Conservation (phyloP, 2,888 invertebrate genomes). For the Bellardia pandia region DNA sequence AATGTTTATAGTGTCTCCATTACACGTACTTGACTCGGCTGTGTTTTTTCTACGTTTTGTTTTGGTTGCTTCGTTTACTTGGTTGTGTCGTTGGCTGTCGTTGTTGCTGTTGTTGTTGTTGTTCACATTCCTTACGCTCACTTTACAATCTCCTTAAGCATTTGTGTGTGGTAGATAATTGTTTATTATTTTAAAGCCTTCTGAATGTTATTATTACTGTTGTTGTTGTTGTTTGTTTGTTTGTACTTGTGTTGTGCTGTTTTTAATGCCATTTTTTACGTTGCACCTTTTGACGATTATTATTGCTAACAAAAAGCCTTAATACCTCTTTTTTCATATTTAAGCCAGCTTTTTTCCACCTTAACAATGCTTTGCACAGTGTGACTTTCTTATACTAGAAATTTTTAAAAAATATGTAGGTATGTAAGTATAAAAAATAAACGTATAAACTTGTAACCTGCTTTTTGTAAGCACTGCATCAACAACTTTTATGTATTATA, state of each 20-base stretch:
- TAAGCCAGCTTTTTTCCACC: slow-evolving; percentile 65
- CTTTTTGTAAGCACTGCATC: slow-evolving; percentile 56
- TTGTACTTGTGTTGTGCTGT: slow-evolving; percentile 23
- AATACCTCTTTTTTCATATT: slow-evolving; percentile 56
- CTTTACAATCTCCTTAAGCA: slow-evolving; percentile 70
- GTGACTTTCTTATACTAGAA: slow-evolving; percentile 31
- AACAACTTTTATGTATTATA: slow-evolving; percentile 34
- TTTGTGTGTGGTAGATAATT: slow-evolving; percentile 68
- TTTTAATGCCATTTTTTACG: slow-evolving; percentile 59
- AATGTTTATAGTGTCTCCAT: slow-evolving; percentile 56
- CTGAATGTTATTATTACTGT: slow-evolving; percentile 56
- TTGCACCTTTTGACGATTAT: slow-evolving; percentile 71
- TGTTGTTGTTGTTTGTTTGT: slow-evolving; percentile 33
- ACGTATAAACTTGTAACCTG: slow-evolving; percentile 48
- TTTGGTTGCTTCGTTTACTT: slow-evolving; percentile 14
- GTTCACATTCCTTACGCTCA: slow-evolving; percentile 70
- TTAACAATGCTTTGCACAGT: slow-evolving; percentile 18
- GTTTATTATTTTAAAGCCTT: slow-evolving; percentile 73
- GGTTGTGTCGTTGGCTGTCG: slow-evolving; percentile 8
- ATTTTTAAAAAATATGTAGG: slow-evolving; percentile 15
- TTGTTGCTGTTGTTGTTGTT: slow-evolving; percentile 39
- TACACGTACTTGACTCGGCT: slow-evolving; percentile 59
- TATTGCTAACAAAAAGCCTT: slow-evolving; percentile 64
- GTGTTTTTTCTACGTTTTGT: slow-evolving; percentile 6
- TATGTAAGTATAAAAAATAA: slow-evolving; percentile 4